Base-by-base conservation (phyloP, 2,797 vertebrate species). In the Phataginus tricuspis region DNA sequence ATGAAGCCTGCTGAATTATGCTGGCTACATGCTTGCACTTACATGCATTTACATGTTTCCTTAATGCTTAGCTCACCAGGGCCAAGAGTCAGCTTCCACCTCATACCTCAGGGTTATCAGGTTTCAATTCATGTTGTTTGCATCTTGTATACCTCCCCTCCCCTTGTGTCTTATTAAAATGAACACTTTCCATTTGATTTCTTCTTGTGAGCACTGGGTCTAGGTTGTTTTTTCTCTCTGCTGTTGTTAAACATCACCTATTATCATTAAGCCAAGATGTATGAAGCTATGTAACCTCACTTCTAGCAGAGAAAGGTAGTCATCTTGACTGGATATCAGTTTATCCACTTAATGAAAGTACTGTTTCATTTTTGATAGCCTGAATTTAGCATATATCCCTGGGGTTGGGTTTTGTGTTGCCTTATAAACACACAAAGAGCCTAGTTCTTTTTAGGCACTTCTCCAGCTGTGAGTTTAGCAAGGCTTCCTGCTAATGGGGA, bases 11-110 rank as follows among this genome's bases (percentile, higher is more conserved):
- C 91, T 55, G 95, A 31, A 49, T 78, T 90, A 37, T 51, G 96
- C 95, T 89, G 64, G 86, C 92, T 90, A 34, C 75, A 69, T 79
- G 64, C 98, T 96, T 97, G 97, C 90, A 69, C 97, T 98, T 97
- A 87, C 97, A 98, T 29, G 97, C 96, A 92, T 96, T 98, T 96
- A 97, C 97, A 97, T 75, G 97, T 97, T 96, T 94, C 95, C 96
- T 86, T 96, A 92, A 95, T 94, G 98, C 93, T 98, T 94, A 90
- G 90, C 96, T 98, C 95, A 86, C 86, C 59, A n/a, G 82, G 97
- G 95, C 98, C 97, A 98, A 97, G 97, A 97, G 95, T 94, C 96
- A 90, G 97, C 96, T 98, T 98, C 97, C 97, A 86, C 96, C 96
- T 98, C 96, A 71, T 93, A 98, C 98, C 97, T 97, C 96, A 90